Percentiles rank a stretch among this genome's conserved stretches.
Conservation (phyloP, 2,888 invertebrate species). For the Lasioglossum figueresi region DNA sequence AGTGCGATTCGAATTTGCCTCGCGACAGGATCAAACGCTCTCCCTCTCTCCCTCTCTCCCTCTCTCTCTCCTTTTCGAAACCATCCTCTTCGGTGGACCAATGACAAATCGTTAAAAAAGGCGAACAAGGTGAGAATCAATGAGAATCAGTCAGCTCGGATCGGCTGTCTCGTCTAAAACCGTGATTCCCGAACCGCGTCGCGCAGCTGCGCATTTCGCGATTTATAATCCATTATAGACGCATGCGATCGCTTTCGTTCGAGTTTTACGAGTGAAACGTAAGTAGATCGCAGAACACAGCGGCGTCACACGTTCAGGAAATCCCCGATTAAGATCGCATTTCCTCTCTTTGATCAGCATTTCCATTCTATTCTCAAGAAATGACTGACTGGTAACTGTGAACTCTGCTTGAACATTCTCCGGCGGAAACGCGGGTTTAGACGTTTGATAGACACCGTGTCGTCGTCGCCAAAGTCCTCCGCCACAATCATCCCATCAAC, state of each 20-base stretch:
- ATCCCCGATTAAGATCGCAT: neutral
- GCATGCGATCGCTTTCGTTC: too few relatives aligned
- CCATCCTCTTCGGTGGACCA: neutral
- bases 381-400: neutral
- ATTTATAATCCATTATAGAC: too few relatives aligned
- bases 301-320: neutral
- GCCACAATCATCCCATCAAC: neutral
- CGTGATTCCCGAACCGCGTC: too few relatives aligned
- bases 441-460: neutral
- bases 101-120: neutral
- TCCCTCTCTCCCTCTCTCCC: neutral
- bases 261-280: too few relatives aligned
- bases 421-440: neutral
- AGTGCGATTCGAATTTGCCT: slow-evolving; percentile 8
- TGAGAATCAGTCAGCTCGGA: neutral
- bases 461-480: neutral
- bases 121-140: neutral
- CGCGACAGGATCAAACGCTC: neutral
- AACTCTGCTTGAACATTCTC: neutral
- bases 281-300: too few relatives aligned
- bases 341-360: slow-evolving; percentile 2
- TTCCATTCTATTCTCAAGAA: neutral
- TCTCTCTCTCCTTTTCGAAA: neutral
- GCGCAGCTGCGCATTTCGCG: too few relatives aligned
- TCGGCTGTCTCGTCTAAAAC: neutral